These are phyloP conservation scores for Augochlora pura DNA, from an alignment of 1,140 invertebrate species.

Conservation along the genomic window DNA sequence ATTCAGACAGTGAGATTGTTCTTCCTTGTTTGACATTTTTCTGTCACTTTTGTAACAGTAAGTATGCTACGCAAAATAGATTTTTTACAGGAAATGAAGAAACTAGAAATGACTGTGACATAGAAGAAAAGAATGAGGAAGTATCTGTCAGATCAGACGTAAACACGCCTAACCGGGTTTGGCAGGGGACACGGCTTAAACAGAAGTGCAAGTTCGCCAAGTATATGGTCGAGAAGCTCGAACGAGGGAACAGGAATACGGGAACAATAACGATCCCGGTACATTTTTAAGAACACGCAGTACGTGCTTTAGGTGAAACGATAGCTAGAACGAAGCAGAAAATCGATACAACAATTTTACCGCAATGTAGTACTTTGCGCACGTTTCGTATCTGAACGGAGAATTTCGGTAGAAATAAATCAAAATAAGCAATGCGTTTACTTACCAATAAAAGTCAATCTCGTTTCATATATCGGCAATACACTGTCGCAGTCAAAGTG, in stretches of 20 bases:
- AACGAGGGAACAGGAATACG: background rate
- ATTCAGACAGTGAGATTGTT: too few species aligned
- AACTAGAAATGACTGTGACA: background rate
- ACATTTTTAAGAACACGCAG: background rate
- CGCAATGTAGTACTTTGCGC: slow-evolving; percentile 32
- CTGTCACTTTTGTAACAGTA: too few species aligned
- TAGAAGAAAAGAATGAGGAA: background rate
- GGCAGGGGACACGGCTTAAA: background rate
- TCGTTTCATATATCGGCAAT: background rate
- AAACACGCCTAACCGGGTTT: background rate
- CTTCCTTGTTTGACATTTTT: too few species aligned
- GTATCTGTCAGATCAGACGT: background rate
- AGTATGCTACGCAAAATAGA: too few species aligned
- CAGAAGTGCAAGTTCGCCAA: background rate
- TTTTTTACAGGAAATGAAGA: background rate
- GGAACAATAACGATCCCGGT: background rate
- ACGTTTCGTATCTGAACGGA: background rate
- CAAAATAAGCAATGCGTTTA: background rate
- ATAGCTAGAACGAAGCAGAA: slow-evolving; percentile 36
- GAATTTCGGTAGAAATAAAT: background rate
- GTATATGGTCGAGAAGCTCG: background rate
- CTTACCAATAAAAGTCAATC: slow-evolving; percentile 30
- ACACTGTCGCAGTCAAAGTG: background rate
- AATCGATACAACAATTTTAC: slow-evolving; percentile 52
- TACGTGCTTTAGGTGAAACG: slow-evolving; percentile 10